Evolutionary conservation across 2,888 invertebrate species (phyloP).

Genomic region (Mystacides longicornis): DNA sequence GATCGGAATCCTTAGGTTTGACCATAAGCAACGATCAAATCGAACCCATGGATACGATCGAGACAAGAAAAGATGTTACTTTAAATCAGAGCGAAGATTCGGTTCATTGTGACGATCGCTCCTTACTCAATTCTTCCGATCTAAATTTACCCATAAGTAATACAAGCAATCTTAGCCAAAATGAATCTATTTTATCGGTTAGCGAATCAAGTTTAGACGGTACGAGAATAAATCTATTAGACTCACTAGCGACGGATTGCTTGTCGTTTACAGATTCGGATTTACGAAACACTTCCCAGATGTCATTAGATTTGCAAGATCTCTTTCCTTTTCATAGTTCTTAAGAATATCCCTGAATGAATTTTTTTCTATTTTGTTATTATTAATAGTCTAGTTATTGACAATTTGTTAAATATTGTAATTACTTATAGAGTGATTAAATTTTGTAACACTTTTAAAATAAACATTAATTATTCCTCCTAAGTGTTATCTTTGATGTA

Average conservation of each 20-base stretch:
- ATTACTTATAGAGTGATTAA: no score
- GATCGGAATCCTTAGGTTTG: slow-evolving; percentile 21
- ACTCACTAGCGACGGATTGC: slow-evolving; percentile 22
- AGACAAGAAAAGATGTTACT: slow-evolving; percentile 15
- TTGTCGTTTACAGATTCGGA: slow-evolving; percentile 22
- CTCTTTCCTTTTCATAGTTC: slow-evolving; percentile 21
- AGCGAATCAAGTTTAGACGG: slow-evolving; percentile 24
- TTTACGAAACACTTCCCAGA: slow-evolving; percentile 19
- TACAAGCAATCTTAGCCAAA: slow-evolving; percentile 16
- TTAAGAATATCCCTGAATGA: neutral
- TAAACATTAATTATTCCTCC: no score
- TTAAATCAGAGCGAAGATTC: slow-evolving; percentile 14
- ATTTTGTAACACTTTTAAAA: no score
- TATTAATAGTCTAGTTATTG: no score
- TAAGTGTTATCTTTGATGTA: no score
- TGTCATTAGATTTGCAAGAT: slow-evolving; percentile 21
- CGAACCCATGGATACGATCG: slow-evolving; percentile 9
- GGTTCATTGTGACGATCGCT: slow-evolving; percentile 14
- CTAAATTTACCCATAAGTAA: slow-evolving; percentile 21
- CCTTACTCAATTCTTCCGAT: slow-evolving; percentile 12
- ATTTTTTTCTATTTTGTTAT: neutral
- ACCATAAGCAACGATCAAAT: slow-evolving; percentile 15
- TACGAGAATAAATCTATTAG: slow-evolving; percentile 20
- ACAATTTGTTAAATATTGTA: no score
- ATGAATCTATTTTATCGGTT: slow-evolving; percentile 21